phyloP scores from a whole-genome alignment of 2,797 vertebrate species.

The Epinephelus awoara region DNA sequence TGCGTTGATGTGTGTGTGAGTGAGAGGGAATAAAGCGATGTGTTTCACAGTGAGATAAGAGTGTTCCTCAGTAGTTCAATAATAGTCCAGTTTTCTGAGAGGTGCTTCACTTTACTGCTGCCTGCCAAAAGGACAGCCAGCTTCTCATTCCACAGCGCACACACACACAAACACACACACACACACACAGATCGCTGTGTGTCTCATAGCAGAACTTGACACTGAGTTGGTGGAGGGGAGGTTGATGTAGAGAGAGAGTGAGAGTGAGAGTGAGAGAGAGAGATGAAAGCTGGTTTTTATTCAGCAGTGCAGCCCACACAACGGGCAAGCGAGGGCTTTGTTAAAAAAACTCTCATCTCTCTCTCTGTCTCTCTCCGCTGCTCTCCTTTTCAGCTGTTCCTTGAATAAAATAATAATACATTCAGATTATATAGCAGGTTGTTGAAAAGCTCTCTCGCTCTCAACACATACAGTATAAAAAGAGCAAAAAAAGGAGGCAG shows the following conservation, averaged over 20 bases:
- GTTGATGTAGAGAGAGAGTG: constrained; percentile 64
- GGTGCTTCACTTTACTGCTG: constrained; percentile 69
- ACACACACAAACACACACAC: constrained; percentile 49
- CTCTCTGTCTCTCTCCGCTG: constrained; percentile 17
- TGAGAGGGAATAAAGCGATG: constrained; percentile 13
- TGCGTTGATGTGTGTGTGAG: constrained; percentile 5
- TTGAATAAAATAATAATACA: constrained; percentile 66
- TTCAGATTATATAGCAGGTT: constrained; percentile 50
- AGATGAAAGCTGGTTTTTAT: constrained; percentile 78
- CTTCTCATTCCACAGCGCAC: constrained; percentile 30
- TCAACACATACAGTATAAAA: neutral
- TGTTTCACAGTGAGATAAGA: constrained; percentile 51
- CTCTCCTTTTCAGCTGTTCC: constrained; percentile 68
- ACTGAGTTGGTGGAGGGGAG: constrained; percentile 83
- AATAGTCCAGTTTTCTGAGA: constrained; percentile 69
- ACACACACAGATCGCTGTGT: constrained; percentile 49
- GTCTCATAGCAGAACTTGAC: constrained; percentile 81
- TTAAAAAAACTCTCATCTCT: constrained; percentile 55
- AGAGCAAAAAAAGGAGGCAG: constrained; percentile 22
- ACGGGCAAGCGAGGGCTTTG: constrained; percentile 66
- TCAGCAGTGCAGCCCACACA: constrained; percentile 79
- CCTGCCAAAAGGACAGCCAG: constrained; percentile 77
- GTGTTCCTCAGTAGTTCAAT: constrained; percentile 65
- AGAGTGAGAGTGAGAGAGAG: constrained; percentile 47
- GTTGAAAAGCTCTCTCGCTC: constrained; percentile 54